Base-by-base conservation (phyloP, 92 coral and sea anemone genomes). In the Phenganax stokvisi region DNA sequence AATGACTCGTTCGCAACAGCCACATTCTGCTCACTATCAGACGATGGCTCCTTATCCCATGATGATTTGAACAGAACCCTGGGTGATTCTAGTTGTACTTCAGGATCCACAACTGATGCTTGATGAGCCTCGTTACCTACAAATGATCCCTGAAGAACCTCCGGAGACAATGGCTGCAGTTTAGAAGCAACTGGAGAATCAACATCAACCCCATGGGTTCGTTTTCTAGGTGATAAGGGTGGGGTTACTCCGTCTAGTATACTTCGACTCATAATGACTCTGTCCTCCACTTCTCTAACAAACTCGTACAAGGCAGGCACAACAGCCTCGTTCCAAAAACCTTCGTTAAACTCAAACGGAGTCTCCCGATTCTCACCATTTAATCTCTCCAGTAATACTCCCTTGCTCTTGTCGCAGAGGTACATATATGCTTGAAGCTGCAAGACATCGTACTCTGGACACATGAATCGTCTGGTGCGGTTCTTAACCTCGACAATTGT, bases 401-500 rank as follows among this genome's bases (percentile, higher is more conserved):
- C 97, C 57, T 82, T 83, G 55, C 80, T 57, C 80, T 85, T 96
- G 29, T 86, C 88, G 64, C 92, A 88, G 10, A 96, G 72, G 83
- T 76, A 96, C 80, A 96, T 84, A 55, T 96, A 96, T 15, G 96
- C 87, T 72, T 96, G 99, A 2, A 96, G 87, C 79, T 96, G 99
- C 30, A 96, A 86, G 27, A 83, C 86, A 73, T 96, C 99, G 61
- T 96, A 96, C 11, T 87, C 83, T 0, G 99, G 99, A 17, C 86
- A 85, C 97, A 96, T 96, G 78, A 96, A 96, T 31, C 91, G 84
- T 56, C 82, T 92, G 72, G 56, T 96, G 29, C 99, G 84, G 72
- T 96, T 96, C 79, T 96, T 96, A 10, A 96, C 97, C 80, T 96
- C 99, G 64, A 96, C 88, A 65, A 96, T 88, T 80, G 85, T 85